Percentiles rank a stretch among this genome's conserved stretches.
These are phyloP conservation scores for Mastacembelus armatus DNA, from an alignment of 2,797 vertebrate genomes.

Conservation along the genomic window DNA sequence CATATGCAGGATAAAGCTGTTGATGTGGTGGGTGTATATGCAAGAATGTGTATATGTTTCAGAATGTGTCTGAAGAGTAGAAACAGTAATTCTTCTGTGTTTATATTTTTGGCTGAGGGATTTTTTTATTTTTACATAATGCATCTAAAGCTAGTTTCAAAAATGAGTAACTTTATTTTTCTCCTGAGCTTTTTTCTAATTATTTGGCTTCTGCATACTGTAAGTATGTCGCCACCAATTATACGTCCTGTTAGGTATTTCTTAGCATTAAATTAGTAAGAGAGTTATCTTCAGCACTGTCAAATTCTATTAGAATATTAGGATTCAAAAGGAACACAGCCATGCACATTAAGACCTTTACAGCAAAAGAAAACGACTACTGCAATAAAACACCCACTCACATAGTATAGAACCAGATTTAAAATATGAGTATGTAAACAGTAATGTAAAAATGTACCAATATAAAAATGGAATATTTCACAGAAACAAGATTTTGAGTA, in stretches of 20 bases:
- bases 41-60: conserved; percentile 36
- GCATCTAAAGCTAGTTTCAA: not conserved
- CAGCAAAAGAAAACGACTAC: not conserved
- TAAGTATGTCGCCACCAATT: not conserved
- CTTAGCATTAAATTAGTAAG: too few relatives aligned
- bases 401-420: not conserved
- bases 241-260: not conserved
- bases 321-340: not conserved
- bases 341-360: not conserved
- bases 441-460: not conserved
- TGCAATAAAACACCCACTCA: not conserved
- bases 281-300: too few relatives aligned
- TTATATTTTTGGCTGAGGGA: not conserved
- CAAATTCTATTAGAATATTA: not conserved
- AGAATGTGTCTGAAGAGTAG: too few relatives aligned
- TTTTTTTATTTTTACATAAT: conserved; percentile 1
- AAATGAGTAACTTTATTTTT: not conserved
- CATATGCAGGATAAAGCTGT: conserved; percentile 40
- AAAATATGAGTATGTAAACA: too few relatives aligned
- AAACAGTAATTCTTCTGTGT: too few relatives aligned
- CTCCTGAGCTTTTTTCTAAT: not conserved
- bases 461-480: not conserved
- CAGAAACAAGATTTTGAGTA: not conserved
- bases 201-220: not conserved
- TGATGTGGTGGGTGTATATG: conserved; percentile 52